These are phyloP conservation scores for Agrilus mali DNA, from an alignment of 2,888 invertebrate genomes.

Conservation along the genomic window DNA sequence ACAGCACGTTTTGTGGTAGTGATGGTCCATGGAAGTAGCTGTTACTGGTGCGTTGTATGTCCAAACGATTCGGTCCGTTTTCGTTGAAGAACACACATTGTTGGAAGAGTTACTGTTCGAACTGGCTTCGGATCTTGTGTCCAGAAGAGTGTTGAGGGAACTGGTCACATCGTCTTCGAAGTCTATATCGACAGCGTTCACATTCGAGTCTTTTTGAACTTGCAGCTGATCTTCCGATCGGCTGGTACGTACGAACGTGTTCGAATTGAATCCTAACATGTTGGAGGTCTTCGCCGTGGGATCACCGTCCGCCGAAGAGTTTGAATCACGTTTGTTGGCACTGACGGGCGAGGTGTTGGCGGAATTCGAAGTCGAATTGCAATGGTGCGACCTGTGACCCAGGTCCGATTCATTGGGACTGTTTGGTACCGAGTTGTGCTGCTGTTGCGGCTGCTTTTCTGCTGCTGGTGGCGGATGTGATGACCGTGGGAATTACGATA, in stretches of 20 bases:
- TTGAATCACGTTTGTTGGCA: slow-evolving; percentile 37
- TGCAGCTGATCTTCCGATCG: slow-evolving; percentile 87
- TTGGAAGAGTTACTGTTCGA: slow-evolving; percentile 17
- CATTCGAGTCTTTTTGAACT: slow-evolving; percentile 61
- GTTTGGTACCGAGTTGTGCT: slow-evolving; percentile 53
- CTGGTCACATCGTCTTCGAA: slow-evolving; percentile 90
- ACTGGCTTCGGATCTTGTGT: slow-evolving; percentile 40
- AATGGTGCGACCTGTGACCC: slow-evolving; percentile 34
- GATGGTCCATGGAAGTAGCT: slow-evolving; percentile 36
- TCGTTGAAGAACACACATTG: slow-evolving; percentile 31
- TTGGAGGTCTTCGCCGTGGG: slow-evolving; percentile 15
- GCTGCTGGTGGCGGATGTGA: slow-evolving; percentile 29
- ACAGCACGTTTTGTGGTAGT: slow-evolving; percentile 39
- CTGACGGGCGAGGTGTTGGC: slow-evolving; percentile 41
- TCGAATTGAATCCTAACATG: slow-evolving; percentile 11
- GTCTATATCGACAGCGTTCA: slow-evolving; percentile 80
- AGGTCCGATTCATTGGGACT: slow-evolving; percentile 54
- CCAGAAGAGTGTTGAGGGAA: slow-evolving; percentile 79
- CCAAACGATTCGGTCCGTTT: slow-evolving; percentile 70
- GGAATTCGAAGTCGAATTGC: slow-evolving; percentile 34
- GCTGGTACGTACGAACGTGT: slow-evolving; percentile 66
- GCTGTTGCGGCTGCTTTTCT: slow-evolving; percentile 31
- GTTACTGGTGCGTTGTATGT: slow-evolving; percentile 82
- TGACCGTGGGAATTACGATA: slow-evolving; percentile 40
- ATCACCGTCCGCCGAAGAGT: slow-evolving; percentile 15